Base-by-base conservation (phyloP, 2,888 invertebrate genomes). In the Pollenia griseotomentosa region DNA sequence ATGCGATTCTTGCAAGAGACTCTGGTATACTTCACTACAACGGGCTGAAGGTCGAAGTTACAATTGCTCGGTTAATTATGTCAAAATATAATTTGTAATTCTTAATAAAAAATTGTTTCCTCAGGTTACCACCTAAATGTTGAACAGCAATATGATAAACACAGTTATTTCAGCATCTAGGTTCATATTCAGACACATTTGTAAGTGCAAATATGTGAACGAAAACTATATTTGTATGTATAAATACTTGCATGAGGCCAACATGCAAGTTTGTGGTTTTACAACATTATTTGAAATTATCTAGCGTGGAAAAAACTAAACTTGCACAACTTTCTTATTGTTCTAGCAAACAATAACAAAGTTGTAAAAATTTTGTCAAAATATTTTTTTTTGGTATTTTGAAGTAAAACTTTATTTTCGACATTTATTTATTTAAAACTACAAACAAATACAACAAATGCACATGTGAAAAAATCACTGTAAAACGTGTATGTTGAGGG, bases 211-310 rank as follows among this genome's bases (percentile, higher is more conserved):
- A 7, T 19, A 10, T 8, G 23, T 57, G 16, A 19, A 19, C 11
- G 4, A 1, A n/a, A 33, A 33, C 33, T 61, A 40, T 4, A 14
- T 10, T 40, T 23, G 40, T 14, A 16, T 46, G 11, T 46, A 12
- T 59, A 12, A 59, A 9, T 8, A 44, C 10, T 44, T 68, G 75
- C 51, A 66, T n/a, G 44, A 57, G 23, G 53, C 48, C 53, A 19
- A 63, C 71, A 73, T 55, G 61, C 71, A 70, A 40, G 61, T 79
- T 48, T 68, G 48, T 12, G 48, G 57, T 59, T 33, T 71, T 71
- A 61, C 61, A 61, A 48, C 48, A 61, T 44, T 8, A 40, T 63
- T 51, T 61, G n/a, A 71, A 80, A 71, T 42, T 80, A 46, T 71
- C 65, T 55, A 55, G 71, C 55, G 71, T 80, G 77, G 61, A 53